Base-by-base conservation (phyloP, 2,113 vertebrate genomes). In the Synodontis membranacea region DNA sequence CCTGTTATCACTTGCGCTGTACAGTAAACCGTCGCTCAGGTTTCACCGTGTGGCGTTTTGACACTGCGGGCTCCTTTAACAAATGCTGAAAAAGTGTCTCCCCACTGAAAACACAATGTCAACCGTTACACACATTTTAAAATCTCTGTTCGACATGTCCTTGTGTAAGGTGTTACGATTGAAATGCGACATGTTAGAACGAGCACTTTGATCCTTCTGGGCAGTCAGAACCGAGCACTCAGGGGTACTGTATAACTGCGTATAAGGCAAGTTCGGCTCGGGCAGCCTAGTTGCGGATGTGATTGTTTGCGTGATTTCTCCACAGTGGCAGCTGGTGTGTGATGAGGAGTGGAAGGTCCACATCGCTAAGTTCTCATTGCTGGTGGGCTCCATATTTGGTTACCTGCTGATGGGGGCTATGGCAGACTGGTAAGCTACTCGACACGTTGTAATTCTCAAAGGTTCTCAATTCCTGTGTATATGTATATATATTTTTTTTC, bases 311-410 rank as follows among this genome's bases (percentile, higher is more conserved):
- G 15, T 79, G 31, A 56, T 46, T 37, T 80, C 56, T 74, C 68
- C 34, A 66, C 91, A 99, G 98, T 99, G 98, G 98, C 96, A 97
- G 91, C 96, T 99, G 94, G 97, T 99, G 91, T 99, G 98, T 90
- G 97, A 98, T 89, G 98, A 96, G 76, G 95, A 97, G 87, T 99
- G 97, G 98, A 98, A 98, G 93, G 98, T 99, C 62, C 98, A 99
- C 93, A 98, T 99, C 91, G 97, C 98, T 88, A 99, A 99, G 91
- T 99, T 99, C 93, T 99, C 98, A 50, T 90, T 99, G 84, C 94
- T 99, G 86, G 97, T 99, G 92, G 98, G 98, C 91, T 96, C 98
- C 93, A 99, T 99, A 93, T 97, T 99, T 50, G 98, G 98, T 87
- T 98, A 99, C 93, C 94, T 99, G 86, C 96, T 99, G 94, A 98